phyloP scores from a whole-genome alignment of 2,113 vertebrate species.

The Alexandromys fortis region DNA sequence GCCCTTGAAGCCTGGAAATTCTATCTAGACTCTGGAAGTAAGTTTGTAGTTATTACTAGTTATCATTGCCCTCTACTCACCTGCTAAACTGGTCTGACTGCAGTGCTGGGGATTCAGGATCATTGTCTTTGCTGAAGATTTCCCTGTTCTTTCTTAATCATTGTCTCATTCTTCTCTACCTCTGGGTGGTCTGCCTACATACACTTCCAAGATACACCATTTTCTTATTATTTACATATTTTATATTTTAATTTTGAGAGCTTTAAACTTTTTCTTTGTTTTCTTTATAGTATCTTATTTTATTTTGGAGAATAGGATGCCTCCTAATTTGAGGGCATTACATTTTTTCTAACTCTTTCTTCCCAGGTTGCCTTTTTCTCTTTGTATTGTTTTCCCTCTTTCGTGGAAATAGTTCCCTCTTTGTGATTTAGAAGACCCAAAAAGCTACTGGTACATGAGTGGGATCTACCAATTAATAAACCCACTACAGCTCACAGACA shows the following conservation, averaged over 20 bases:
- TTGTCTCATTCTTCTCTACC: neutral
- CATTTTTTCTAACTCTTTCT: too few relatives aligned
- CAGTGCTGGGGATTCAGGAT: neutral
- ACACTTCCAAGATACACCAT: neutral
- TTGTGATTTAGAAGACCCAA: neutral
- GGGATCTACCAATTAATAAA: neutral
- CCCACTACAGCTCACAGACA: neutral
- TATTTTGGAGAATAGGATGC: neutral
- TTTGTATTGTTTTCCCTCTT: neutral
- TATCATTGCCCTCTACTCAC: neutral
- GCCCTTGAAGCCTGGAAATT: neutral
- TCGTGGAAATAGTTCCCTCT: neutral
- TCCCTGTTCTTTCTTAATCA: neutral
- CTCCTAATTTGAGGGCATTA: neutral
- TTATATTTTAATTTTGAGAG: neutral
- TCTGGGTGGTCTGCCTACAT: too few relatives aligned
- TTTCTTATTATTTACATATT: neutral
- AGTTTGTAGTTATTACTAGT: neutral
- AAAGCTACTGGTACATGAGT: neutral
- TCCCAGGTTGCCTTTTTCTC: neutral
- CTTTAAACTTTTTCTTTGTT: neutral
- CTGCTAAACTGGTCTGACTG: neutral
- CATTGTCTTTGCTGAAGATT: neutral
- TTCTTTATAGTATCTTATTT: neutral
- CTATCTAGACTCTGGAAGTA: neutral